phyloP scores from a whole-genome alignment of 2,113 vertebrate species.

The Pterocles orientalis region DNA sequence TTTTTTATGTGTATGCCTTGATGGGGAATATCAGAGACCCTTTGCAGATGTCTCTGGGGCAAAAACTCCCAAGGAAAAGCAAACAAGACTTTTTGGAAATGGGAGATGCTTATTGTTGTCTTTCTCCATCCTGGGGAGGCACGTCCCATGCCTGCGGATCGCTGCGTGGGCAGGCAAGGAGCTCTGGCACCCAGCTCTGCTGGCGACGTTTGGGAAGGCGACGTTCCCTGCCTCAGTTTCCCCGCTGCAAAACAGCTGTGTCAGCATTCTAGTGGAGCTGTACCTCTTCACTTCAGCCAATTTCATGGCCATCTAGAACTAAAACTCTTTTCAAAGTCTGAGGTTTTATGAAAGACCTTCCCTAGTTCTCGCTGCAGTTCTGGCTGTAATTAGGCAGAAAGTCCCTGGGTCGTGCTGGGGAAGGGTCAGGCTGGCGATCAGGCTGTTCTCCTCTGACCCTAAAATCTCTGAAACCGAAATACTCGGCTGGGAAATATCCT shows the following conservation, averaged over 20 bases:
- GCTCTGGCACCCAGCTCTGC: not conserved
- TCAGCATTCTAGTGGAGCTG: not conserved
- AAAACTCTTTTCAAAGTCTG: not conserved
- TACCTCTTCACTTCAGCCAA: not conserved
- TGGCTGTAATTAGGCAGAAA: not conserved
- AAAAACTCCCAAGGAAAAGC: not conserved
- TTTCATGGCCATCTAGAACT: not conserved
- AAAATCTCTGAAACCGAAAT: not conserved
- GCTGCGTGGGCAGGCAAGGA: not conserved
- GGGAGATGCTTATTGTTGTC: rapidly evolving
- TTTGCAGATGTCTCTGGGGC: not conserved
- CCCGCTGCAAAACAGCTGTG: not conserved
- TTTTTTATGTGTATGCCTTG: not conserved
- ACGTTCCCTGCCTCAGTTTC: not conserved
- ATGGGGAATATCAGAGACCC: not conserved
- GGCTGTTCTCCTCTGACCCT: not conserved
- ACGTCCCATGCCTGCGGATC: rapidly evolving
- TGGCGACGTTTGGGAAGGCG: not conserved
- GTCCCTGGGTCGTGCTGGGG: not conserved
- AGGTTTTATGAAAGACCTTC: not conserved
- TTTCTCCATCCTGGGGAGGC: not conserved
- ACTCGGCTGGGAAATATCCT: not conserved
- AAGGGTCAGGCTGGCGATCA: not conserved
- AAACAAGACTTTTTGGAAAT: not conserved
- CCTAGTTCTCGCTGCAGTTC: rapidly evolving